A percentile compares a stretch with the other conserved stretches of the same genome.
phyloP scores from a whole-genome alignment of 2,113 vertebrate genomes.

The Dolichotis patagonum region DNA sequence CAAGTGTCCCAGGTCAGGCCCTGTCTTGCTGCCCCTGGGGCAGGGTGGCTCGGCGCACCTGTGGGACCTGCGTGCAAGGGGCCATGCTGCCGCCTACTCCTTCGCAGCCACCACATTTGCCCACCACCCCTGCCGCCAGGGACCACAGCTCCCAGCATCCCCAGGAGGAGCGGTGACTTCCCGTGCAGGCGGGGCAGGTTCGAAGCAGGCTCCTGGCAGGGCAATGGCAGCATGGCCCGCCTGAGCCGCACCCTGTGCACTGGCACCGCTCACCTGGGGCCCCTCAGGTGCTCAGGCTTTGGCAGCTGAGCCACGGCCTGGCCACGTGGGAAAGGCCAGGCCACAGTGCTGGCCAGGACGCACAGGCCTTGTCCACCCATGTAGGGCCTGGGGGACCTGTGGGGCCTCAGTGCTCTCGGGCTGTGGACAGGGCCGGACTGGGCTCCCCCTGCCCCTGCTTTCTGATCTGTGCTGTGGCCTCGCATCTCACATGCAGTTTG shows the following conservation, averaged over 20 bases:
- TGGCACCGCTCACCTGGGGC: too few relatives aligned
- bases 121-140: too few relatives aligned
- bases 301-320: not conserved
- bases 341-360: not conserved
- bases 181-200: not conserved
- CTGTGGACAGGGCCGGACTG: not conserved
- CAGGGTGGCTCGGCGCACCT: too few relatives aligned
- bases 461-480: not conserved
- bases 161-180: too few relatives aligned
- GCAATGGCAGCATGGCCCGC: not conserved
- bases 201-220: not conserved
- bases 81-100: too few relatives aligned
- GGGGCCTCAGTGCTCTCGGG: not conserved
- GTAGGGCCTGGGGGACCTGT: too few relatives aligned
- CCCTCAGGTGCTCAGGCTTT: too few relatives aligned
- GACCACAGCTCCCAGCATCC: too few relatives aligned
- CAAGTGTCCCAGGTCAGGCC: not conserved
- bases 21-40: not conserved
- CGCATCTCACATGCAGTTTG: rapidly evolving
- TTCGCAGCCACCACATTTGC: too few relatives aligned
- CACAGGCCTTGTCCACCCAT: not conserved
- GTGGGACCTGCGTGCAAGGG: too few relatives aligned
- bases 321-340: not conserved
- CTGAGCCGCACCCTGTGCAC: too few relatives aligned
- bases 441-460: not conserved